Evolutionary conservation across 2,797 vertebrate genomes (phyloP), one percentile per base, ranked within the genome.

Genomic region (Labeo calbasu): DNA sequence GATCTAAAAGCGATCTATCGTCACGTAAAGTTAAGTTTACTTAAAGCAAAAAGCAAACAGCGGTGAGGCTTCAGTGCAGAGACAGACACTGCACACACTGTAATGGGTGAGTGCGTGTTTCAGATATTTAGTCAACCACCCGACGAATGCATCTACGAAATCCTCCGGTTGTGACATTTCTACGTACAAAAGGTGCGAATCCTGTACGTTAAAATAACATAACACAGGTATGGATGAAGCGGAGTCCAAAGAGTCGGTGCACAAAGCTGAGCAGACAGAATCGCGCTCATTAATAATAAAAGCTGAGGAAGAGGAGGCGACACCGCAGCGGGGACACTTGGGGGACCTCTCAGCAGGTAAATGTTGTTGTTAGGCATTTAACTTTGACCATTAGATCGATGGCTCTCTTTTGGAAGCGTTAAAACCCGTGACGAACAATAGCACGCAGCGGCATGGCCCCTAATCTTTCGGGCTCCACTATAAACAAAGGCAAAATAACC

Each of bases 401-500:
- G 57, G 51, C 72, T 73, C 61, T 88, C 4, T 90, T 92, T 93
- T 92, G 91, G 90, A 86, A 61, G 86, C 85, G 90, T 93, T 92
- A 92, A 93, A 93, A 91, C 89, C 91, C 87, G 88, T 92, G 90
- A 89, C 92, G 92, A 94, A 95, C 94, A 94, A 95, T 94, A 91
- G 92, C 90, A 61, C 86, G 85, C 85, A 93, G 91, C 92, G 90
- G 94, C 94, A 94, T 95, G 95, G 94, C 93, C 94, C 95, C 94
- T 94, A 88, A 92, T 93, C 93, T 93, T 91, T 90, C 90, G 91
- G 94, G 94, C 94, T 95, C 94, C 94, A 79, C 88, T 94, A 94
- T 94, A 96, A 95, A 96, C 95, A 96, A 96, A 96, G 95, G 92
- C 94, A 92, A 91, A 92, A 92, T 92, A 89, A 63, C 91, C 92